These are phyloP conservation scores for Geodia barretti DNA, from an alignment of 37 sponge, comb jelly and placozoan species.

Conservation along the genomic window DNA sequence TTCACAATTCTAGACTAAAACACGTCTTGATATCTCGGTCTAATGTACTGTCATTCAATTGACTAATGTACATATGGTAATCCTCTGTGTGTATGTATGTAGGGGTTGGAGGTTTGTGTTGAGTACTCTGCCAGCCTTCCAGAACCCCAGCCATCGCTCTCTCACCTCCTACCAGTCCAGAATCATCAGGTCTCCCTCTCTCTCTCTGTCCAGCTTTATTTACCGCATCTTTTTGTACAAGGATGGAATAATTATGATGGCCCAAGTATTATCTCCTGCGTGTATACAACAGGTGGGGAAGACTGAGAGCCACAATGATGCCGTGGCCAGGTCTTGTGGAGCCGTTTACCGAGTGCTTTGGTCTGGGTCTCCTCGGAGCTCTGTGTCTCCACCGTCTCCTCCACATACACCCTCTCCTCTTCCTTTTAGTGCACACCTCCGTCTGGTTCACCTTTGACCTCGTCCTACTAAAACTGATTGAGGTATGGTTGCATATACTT, in stretches of 20 bases:
- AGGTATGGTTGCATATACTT: not conserved
- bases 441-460: constrained; percentile 43
- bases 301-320: constrained; percentile 77
- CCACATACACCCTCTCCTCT: not conserved
- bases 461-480: constrained; percentile 15
- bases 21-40: too few species aligned
- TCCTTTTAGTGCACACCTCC: constrained; percentile 7
- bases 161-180: constrained; percentile 29
- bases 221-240: not conserved
- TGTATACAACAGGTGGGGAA: constrained; percentile 60
- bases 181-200: constrained; percentile 37
- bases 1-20: too few species aligned
- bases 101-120: constrained; percentile 77
- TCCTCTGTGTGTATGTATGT: not conserved
- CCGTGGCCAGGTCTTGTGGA: constrained; percentile 75
- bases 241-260: not conserved
- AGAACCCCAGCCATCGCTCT: constrained; percentile 63
- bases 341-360: constrained; percentile 80
- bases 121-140: constrained; percentile 64
- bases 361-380: constrained; percentile 48
- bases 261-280: not conserved
- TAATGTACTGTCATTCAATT: too few species aligned
- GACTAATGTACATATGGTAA: too few species aligned
- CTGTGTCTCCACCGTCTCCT: constrained; percentile 17
- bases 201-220: not conserved